Conservation (phyloP, 2,888 invertebrate genomes). For the Cordilura impudica region DNA sequence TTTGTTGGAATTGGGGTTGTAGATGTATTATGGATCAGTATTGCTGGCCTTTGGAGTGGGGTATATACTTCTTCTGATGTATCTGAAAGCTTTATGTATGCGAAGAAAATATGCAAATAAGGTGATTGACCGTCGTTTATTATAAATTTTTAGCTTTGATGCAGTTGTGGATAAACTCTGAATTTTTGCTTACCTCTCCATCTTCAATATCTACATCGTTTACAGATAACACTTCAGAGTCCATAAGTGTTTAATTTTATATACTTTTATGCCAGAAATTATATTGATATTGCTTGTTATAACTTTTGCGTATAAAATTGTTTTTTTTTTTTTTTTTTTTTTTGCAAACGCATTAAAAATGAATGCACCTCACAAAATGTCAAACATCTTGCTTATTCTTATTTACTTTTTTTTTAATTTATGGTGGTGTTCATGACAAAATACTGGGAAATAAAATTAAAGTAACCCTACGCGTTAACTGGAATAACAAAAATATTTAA, state of each 20-base stretch:
- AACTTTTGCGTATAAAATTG: conserved; percentile 18
- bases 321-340: conserved; percentile 61
- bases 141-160: neutral
- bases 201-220: conserved; percentile 83
- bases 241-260: conserved; percentile 76
- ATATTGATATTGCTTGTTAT: neutral
- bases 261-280: neutral
- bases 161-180: neutral
- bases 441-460: too few relatives aligned
- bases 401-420: neutral
- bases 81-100: conserved; percentile 70
- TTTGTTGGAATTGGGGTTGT: conserved; percentile 3
- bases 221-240: conserved; percentile 81
- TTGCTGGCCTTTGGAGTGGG: conserved; percentile 73
- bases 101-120: conserved; percentile 6
- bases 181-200: conserved; percentile 81
- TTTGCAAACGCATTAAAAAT: conserved; percentile 48
- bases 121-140: conserved; percentile 22
- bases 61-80: conserved; percentile 76
- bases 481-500: too few relatives aligned
- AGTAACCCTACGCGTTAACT: too few relatives aligned
- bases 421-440: neutral
- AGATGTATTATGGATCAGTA: conserved; percentile 48
- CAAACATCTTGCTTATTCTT: neutral
- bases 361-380: conserved; percentile 42